Evolutionary conservation across 1,140 invertebrate genomes (phyloP).

Genomic region (Aphidius gifuensis): DNA sequence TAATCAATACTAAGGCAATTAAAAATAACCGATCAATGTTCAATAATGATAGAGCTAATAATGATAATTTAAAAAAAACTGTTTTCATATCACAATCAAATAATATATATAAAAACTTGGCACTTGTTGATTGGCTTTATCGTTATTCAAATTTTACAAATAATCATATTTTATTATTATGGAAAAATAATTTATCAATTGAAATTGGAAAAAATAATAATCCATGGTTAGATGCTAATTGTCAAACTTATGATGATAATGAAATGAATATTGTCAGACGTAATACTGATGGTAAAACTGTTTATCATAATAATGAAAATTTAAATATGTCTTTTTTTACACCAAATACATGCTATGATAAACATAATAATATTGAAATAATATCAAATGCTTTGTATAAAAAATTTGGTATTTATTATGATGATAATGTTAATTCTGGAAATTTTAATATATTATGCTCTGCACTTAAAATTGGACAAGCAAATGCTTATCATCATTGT

Average conservation of each 20-base stretch:
- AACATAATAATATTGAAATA: slow-evolving; percentile 74
- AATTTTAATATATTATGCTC: slow-evolving; percentile 90
- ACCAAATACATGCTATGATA: slow-evolving; percentile 71
- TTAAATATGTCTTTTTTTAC: slow-evolving; percentile 91
- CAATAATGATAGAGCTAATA: slow-evolving; percentile 16
- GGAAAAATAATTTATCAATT: slow-evolving; percentile 89
- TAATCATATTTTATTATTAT: slow-evolving; percentile 82
- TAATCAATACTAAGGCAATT: background rate
- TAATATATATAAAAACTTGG: slow-evolving; percentile 87
- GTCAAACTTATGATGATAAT: slow-evolving; percentile 60
- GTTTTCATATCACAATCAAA: slow-evolving; percentile 89
- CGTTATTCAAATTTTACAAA: slow-evolving; percentile 77
- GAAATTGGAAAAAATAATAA: slow-evolving; percentile 97
- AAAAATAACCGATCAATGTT: slow-evolving; percentile 2
- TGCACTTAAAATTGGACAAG: slow-evolving; percentile 81
- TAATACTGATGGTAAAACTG: slow-evolving; percentile 94
- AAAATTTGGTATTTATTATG: slow-evolving; percentile 73
- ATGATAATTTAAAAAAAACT: slow-evolving; percentile 65
- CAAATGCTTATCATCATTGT: slow-evolving; percentile 91
- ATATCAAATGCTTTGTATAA: slow-evolving; percentile 75
- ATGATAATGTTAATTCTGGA: slow-evolving; percentile 75
- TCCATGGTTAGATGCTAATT: slow-evolving; percentile 88
- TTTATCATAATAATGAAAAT: slow-evolving; percentile 94
- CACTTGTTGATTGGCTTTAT: slow-evolving; percentile 93
- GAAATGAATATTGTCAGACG: slow-evolving; percentile 76